These are phyloP conservation scores for Chlamydotis undulata DNA, from an alignment of 2,113 vertebrate species.

Conservation along the genomic window DNA sequence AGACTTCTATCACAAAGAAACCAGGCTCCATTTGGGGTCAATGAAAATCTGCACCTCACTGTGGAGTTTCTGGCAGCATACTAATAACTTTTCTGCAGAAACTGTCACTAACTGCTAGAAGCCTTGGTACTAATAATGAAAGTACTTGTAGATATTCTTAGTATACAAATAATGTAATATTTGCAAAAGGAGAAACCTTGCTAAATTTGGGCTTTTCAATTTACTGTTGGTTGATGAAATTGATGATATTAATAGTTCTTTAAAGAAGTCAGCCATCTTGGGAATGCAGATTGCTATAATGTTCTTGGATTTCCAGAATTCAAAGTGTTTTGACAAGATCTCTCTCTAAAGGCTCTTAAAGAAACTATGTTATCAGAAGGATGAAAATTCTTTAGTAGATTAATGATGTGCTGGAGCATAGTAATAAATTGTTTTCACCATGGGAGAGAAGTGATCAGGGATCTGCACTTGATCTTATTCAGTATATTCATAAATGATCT, in stretches of 20 bases:
- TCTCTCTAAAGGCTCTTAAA: constrained; percentile 38
- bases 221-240: background rate
- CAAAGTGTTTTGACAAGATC: constrained; percentile 30
- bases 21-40: background rate
- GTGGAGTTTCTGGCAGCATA: background rate
- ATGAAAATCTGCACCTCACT: background rate
- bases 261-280: background rate
- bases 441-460: background rate
- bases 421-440: constrained; percentile 10
- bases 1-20: constrained; percentile 8
- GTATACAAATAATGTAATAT: constrained; percentile 1
- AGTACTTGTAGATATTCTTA: background rate
- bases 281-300: background rate
- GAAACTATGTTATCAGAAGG: constrained; percentile 11
- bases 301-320: constrained; percentile 21
- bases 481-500: background rate
- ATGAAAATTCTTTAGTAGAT: constrained; percentile 19
- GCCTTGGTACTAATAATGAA: background rate
- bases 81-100: constrained; percentile 39
- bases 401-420: background rate
- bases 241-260: background rate
- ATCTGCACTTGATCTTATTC: background rate
- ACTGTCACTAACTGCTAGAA: background rate
- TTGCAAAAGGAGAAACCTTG: background rate
- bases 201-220: background rate